Evolutionary conservation across 2,888 invertebrate genomes (phyloP), one percentile per base, ranked within the genome.

Genomic region (Sarcophaga carnaria): DNA sequence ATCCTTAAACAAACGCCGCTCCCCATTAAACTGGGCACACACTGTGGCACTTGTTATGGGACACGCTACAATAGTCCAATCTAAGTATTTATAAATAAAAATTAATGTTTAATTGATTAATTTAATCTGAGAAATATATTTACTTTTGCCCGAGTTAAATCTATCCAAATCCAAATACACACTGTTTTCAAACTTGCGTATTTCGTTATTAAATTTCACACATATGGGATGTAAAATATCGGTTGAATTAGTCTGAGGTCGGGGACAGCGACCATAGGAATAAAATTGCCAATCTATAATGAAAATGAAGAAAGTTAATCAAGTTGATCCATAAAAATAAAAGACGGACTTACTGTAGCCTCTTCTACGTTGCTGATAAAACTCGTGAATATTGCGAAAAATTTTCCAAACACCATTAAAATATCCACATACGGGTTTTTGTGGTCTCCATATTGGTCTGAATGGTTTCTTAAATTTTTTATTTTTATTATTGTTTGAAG

Each of bases 261-360:
- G 27, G 2, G 81, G 77, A 62, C 88, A 87, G 4, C 60, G 20
- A 8, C 87, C 87, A 70, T 78, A 22, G n/a, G 62, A 22, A 64
- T 74, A 66, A 60, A 87, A 67, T 54, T 74, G n/a, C 77, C 85
- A 88, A 49, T 49, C 88, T 86, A 8, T 11, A 72, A 45, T 4
- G 17, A 17, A 20, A 71, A 75, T 10, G 22, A 8, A 22, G 62
- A 71, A 66, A 62, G 27, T 63, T 14, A 64, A 63, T n/a, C 20
- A 17, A 8, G 2, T 10, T 2, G 37, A 10, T 22, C 5, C 45
- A 17, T 63, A 22, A 37, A 2, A 64, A 6, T 20, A 47, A 27
- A 10, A 45, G 1, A 4, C 4, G 17, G 2, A 62, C 74, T 74
- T 81, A 85, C 83, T 67, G 27, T 77, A 63, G 4, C 75, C 81